Percentiles rank a stretch among this genome's conserved stretches.
Conservation (phyloP, 2,888 invertebrate species). For the Parnassius orleans region DNA sequence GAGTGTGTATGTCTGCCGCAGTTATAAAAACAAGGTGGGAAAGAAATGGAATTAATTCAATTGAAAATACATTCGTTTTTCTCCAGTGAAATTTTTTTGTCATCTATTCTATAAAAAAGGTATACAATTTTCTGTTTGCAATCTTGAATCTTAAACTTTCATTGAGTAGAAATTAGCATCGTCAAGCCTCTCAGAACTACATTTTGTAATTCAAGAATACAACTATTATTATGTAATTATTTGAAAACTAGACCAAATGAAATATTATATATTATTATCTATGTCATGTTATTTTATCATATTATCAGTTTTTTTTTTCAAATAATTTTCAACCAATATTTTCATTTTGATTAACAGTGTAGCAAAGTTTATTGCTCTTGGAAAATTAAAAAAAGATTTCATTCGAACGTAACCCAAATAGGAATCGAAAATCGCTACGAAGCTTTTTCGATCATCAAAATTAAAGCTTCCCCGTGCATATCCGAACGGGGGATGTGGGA, state of each 20-base stretch:
- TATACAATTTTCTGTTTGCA: no score
- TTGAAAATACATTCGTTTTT: not conserved
- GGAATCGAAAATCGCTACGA: slow-evolving; percentile 27
- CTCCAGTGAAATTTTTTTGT: no score
- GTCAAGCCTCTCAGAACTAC: no score
- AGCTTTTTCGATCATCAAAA: slow-evolving; percentile 29
- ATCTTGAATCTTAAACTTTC: no score
- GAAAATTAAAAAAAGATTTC: slow-evolving; percentile 23
- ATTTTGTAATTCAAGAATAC: no score
- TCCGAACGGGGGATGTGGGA: slow-evolving; percentile 26
- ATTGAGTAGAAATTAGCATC: no score
- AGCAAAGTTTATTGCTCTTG: slow-evolving; percentile 8
- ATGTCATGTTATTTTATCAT: no score
- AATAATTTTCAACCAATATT: not conserved
- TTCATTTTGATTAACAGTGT: slow-evolving; percentile 13
- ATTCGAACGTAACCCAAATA: slow-evolving; percentile 25
- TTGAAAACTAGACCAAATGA: no score
- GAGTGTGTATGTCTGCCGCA: slow-evolving; percentile 12
- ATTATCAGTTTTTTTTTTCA: not conserved
- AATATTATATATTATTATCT: no score
- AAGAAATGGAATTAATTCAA: slow-evolving; percentile 1
- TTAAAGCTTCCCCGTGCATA: slow-evolving; percentile 26
- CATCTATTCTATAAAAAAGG: no score
- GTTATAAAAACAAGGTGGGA: slow-evolving; percentile 7
- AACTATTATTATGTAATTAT: no score